phyloP scores from a whole-genome alignment of 35 echinoderm and acorn worm genomes.

The Apostichopus japonicus region DNA sequence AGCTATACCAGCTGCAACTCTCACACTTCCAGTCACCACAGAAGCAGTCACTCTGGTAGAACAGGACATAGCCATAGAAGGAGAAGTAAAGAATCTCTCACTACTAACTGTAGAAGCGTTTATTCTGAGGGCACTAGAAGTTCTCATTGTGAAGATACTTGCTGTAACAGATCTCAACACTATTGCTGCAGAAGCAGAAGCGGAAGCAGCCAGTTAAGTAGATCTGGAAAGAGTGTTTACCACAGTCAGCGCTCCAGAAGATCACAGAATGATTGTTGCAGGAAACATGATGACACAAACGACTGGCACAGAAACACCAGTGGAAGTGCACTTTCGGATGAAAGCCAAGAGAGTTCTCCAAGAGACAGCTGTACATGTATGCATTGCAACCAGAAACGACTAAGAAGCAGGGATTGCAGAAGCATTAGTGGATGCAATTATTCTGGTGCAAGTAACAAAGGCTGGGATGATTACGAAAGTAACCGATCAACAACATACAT shows the following conservation, averaged over 20 bases:
- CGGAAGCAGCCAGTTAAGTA: neutral
- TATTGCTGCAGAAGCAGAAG: neutral
- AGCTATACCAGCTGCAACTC: neutral
- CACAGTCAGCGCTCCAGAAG: neutral
- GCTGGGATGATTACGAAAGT: neutral
- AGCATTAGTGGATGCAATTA: neutral
- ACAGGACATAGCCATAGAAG: neutral
- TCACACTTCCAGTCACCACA: neutral
- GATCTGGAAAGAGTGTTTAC: neutral
- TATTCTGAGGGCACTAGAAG: neutral
- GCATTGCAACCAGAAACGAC: neutral
- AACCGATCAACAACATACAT: neutral
- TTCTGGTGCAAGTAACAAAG: neutral
- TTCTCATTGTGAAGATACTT: neutral
- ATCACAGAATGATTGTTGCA: neutral
- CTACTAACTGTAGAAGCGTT: neutral
- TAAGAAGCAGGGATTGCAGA: constrained; percentile 2
- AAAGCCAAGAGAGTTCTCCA: neutral
- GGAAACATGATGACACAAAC: neutral
- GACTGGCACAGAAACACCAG: neutral
- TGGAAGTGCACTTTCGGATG: neutral
- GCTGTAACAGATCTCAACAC: no score
- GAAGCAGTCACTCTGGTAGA: neutral
- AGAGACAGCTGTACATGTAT: neutral
- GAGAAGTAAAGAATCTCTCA: neutral